Base-by-base conservation (phyloP, 2,888 invertebrate species). In the Tachina lurida region DNA sequence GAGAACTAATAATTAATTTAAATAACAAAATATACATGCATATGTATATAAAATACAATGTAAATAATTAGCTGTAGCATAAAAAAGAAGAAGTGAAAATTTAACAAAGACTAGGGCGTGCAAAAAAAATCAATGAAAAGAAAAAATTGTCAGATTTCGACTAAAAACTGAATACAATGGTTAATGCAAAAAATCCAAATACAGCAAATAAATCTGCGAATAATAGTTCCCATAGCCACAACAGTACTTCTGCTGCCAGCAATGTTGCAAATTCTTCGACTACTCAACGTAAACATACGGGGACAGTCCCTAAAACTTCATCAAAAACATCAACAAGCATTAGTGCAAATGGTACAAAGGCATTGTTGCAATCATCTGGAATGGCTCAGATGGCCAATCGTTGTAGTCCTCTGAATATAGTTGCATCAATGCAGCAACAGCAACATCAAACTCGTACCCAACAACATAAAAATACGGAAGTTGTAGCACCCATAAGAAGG, bases 261-360 rank as follows among this genome's bases (percentile, higher is more conserved):
- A 85, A 62, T 73, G 73, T 60, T 41, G 19, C 31, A 41, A 62
- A 52, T 74, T 49, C 47, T 45, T 15, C 65, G 9, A 13, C 68
- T 10, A 22, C 71, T 5, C 85, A 82, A 41, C 81, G 85, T 63
- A 88, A 88, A 89, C 93, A 93, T 89, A 95, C 95, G 89, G 95
- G 95, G 88, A 95, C 95, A 56, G 95, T 95, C 89, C 95, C 95
- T 88, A 95, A 95, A 93, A 54, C 86, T 5, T 70, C 87, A 41
- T 45, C 84, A 60, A 80, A 87, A 73, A 63, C 86, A 41, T 73
- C 80, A 19, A 71, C 78, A 62, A 62, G 54, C 68, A 39, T 76
- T 10, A 76, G 43, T 86, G 54, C 80, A 84, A 49, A 5, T 54
- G 54, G 52, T 3, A 75, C 79, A 19, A 86, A 83, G 41, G 52